phyloP scores from a whole-genome alignment of 2,797 vertebrate species.

The Coracias cyanogaster region DNA sequence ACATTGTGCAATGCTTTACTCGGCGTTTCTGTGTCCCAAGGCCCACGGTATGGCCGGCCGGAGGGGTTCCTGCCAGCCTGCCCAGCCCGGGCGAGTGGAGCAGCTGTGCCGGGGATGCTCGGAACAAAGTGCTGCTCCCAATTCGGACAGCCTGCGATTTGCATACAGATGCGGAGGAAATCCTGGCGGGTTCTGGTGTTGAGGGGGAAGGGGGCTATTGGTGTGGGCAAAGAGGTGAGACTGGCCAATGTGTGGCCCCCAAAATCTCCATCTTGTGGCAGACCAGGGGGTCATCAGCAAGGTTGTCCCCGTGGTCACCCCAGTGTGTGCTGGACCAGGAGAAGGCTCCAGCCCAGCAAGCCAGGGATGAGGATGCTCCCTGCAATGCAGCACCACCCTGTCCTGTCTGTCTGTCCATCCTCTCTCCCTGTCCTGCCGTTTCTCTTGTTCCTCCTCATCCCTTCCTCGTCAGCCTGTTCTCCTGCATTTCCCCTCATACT shows the following conservation, averaged over 20 bases:
- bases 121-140: constrained; percentile 34
- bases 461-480: neutral
- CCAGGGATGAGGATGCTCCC: neutral
- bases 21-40: fast-evolving
- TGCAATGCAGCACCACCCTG: fast-evolving
- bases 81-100: neutral
- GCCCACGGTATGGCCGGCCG: fast-evolving
- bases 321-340: neutral
- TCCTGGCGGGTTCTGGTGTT: neutral
- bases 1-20: fast-evolving
- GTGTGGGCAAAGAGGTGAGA: neutral
- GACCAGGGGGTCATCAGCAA: neutral
- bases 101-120: constrained; percentile 37
- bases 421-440: neutral
- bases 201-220: constrained; percentile 7
- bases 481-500: neutral
- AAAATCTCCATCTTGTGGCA: neutral
- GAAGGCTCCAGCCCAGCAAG: neutral
- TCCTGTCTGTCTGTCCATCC: neutral
- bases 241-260: neutral
- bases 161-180: constrained; percentile 91
- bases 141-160: constrained; percentile 82
- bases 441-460: neutral
- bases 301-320: neutral
- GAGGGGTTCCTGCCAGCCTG: neutral